These are phyloP conservation scores for Mesorhabditis spiculigera DNA, from an alignment of 2,888 invertebrate genomes.

Conservation along the genomic window DNA sequence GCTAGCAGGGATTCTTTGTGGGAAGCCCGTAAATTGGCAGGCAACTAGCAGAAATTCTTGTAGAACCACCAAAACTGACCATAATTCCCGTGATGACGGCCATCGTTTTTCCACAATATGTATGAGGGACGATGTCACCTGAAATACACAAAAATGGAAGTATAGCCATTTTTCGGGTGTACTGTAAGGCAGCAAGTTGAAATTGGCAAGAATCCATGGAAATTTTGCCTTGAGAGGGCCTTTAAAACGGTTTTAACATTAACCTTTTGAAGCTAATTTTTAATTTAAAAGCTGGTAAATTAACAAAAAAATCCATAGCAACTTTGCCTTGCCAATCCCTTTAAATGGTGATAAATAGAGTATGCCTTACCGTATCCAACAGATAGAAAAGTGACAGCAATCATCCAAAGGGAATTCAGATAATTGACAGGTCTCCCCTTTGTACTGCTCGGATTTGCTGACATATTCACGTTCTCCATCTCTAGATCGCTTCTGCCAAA, in stretches of 20 bases:
- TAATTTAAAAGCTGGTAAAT: constrained; percentile 9
- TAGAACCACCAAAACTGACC: constrained; percentile 72
- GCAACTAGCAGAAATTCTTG: neutral
- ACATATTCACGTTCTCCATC: neutral
- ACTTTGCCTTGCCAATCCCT: too few relatives aligned
- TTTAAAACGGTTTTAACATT: neutral
- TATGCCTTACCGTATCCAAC: constrained; percentile 84
- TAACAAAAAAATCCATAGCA: neutral
- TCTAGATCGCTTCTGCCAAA: neutral
- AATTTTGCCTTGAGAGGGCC: too few relatives aligned
- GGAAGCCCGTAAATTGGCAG: too few relatives aligned
- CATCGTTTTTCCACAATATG: constrained; percentile 98
- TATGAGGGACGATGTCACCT: constrained; percentile 79
- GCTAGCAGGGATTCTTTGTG: too few relatives aligned
- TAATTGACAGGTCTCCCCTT: constrained; percentile 38
- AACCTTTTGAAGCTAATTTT: neutral
- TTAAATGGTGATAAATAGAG: too few relatives aligned
- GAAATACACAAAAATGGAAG: constrained; percentile 67
- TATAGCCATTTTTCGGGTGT: too few relatives aligned
- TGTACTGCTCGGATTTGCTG: neutral
- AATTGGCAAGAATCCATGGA: too few relatives aligned
- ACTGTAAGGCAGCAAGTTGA: too few relatives aligned
- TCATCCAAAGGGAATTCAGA: constrained; percentile 96
- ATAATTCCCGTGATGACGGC: constrained; percentile 98
- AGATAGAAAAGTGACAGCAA: constrained; percentile 98